Evolutionary conservation across 2,888 invertebrate genomes (phyloP).

Genomic region (Cephus nigrinus): DNA sequence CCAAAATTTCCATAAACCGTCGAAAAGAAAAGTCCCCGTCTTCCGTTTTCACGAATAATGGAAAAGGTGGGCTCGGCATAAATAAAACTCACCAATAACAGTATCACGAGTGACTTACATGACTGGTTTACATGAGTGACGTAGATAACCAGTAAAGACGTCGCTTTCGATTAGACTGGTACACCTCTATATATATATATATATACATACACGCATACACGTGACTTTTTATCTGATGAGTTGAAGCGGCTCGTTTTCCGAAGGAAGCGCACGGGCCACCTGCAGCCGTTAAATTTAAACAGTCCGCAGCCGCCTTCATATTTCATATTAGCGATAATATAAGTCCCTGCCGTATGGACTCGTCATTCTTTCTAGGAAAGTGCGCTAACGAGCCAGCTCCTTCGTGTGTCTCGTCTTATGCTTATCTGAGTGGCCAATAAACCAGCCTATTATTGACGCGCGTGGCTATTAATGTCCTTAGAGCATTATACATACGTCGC

Average conservation of each 20-base stretch:
- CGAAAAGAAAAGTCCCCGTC: not conserved
- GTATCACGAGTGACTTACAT: not conserved
- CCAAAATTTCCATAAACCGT: not conserved
- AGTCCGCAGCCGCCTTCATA: conserved; percentile 56
- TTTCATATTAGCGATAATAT: conserved; percentile 59
- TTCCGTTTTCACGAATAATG: not conserved
- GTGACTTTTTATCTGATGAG: not conserved
- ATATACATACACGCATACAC: not conserved
- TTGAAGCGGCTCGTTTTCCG: not conserved
- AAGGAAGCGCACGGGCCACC: conserved; percentile 42
- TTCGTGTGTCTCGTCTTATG: conserved; percentile 16
- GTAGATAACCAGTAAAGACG: not conserved
- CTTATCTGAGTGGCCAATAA: conserved; percentile 36
- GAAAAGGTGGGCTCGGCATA: not conserved
- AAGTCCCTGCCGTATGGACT: conserved; percentile 22
- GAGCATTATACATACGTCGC: conserved; percentile 11
- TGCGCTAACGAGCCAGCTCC: conserved; percentile 25
- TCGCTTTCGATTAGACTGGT: not conserved
- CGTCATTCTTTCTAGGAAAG: conserved; percentile 4
- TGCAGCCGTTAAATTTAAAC: conserved; percentile 58
- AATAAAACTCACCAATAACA: not conserved
- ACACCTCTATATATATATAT: not conserved
- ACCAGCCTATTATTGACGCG: conserved; percentile 37
- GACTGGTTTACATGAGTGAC: not conserved
- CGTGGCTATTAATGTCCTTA: conserved; percentile 33